These are phyloP conservation scores for Peromyscus maniculatus DNA, from an alignment of 2,113 vertebrate species.

Conservation along the genomic window DNA sequence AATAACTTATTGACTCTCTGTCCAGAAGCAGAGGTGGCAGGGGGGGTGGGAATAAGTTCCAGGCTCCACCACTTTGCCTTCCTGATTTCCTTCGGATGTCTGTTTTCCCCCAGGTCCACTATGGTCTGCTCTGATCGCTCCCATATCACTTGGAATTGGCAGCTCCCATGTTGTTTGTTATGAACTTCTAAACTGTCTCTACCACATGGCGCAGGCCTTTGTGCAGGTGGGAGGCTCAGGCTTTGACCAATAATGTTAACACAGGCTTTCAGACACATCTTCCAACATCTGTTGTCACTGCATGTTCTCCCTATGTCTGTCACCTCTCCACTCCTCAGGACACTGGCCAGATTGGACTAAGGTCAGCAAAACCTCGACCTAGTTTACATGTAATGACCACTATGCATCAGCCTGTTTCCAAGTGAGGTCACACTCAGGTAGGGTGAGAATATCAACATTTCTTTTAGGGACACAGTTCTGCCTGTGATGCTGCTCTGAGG, in stretches of 20 bases:
- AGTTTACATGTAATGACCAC: no score
- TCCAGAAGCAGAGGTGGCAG: neutral
- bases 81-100: neutral
- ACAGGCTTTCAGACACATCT: neutral
- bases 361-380: neutral
- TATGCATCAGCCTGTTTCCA: neutral
- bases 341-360: neutral
- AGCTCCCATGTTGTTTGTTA: rapidly evolving
- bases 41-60: neutral
- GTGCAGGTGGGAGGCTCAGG: neutral
- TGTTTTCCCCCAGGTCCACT: no score
- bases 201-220: neutral
- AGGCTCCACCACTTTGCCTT: neutral
- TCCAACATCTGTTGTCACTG: neutral
- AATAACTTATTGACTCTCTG: neutral
- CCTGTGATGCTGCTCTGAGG: neutral
- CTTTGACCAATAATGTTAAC: neutral
- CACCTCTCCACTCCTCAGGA: neutral
- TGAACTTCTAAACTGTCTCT: neutral
- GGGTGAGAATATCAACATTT: neutral
- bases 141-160: rapidly evolving
- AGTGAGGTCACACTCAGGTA: neutral
- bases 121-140: rapidly evolving
- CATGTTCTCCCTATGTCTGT: rapidly evolving
- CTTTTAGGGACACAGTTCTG: neutral